Percentiles rank a stretch among this genome's conserved stretches.
Conservation (phyloP, 2,888 invertebrate species). For the Phortica magna region DNA sequence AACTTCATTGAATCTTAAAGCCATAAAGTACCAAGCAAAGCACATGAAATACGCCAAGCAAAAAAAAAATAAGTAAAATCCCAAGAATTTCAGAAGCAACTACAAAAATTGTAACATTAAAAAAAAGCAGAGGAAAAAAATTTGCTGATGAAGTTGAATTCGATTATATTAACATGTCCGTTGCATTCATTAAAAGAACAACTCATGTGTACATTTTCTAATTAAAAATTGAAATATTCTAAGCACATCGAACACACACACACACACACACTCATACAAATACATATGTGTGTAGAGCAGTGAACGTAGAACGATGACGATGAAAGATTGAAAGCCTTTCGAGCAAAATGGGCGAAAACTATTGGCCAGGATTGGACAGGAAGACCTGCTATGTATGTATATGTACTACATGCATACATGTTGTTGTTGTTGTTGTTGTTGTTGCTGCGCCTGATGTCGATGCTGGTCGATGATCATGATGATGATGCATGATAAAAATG, state of each 20-base stretch:
- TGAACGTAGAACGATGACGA: background rate
- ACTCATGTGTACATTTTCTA: constrained; percentile 75
- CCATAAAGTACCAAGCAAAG: too few relatives aligned
- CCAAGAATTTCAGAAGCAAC: background rate
- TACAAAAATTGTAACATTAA: background rate
- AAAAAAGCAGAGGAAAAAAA: background rate
- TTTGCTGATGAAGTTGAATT: constrained; percentile 42
- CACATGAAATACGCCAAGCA: too few relatives aligned
- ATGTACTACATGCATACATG: background rate
- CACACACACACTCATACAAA: background rate
- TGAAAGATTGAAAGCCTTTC: background rate
- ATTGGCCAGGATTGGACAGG: background rate
- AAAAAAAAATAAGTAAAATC: background rate
- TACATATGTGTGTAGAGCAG: background rate
- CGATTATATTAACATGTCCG: constrained; percentile 60
- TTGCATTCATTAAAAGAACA: constrained; percentile 70
- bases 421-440: constrained; percentile 37
- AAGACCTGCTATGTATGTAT: constrained; percentile 18
- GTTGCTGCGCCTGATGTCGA: background rate
- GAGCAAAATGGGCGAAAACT: background rate
- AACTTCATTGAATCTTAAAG: too few relatives aligned
- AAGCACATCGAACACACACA: constrained; percentile 54
- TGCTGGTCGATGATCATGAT: background rate
- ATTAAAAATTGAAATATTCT: constrained; percentile 75
- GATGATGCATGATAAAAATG: too few relatives aligned